Conservation (phyloP, 2,113 vertebrate species). For the Paratilapia polleni region DNA sequence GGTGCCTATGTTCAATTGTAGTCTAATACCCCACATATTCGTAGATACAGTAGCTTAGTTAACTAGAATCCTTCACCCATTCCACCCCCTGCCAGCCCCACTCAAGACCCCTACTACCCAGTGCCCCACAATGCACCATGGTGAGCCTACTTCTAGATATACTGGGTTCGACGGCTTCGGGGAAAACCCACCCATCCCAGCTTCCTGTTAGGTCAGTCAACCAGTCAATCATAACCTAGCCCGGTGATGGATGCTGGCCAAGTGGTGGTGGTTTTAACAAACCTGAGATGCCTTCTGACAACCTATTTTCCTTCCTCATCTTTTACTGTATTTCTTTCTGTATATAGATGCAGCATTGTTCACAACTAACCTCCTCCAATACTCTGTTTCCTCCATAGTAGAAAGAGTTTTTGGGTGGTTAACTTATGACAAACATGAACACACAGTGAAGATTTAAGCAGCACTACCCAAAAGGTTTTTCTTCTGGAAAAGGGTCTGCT, state of each 20-base stretch:
- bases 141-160: not conserved
- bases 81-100: not conserved
- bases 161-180: constrained; percentile 15
- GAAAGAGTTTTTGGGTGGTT: constrained; percentile 53
- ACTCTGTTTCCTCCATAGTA: not conserved
- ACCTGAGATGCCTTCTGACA: constrained; percentile 1
- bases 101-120: not conserved
- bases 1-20: not conserved
- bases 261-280: constrained; percentile 59
- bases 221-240: constrained; percentile 6
- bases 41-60: not conserved
- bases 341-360: constrained; percentile 3
- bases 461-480: constrained; percentile 51
- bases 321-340: constrained; percentile 1
- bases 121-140: constrained; percentile 6
- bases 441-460: not conserved
- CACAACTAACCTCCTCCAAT: not conserved
- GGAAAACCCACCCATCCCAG: constrained; percentile 19
- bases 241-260: constrained; percentile 58
- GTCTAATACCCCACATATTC: not conserved
- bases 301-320: constrained; percentile 8
- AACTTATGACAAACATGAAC: not conserved
- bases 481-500: not conserved
- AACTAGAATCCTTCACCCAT: not conserved
- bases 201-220: constrained; percentile 67